Conservation (phyloP, 2,113 vertebrate species). For the Pimephales promelas region DNA sequence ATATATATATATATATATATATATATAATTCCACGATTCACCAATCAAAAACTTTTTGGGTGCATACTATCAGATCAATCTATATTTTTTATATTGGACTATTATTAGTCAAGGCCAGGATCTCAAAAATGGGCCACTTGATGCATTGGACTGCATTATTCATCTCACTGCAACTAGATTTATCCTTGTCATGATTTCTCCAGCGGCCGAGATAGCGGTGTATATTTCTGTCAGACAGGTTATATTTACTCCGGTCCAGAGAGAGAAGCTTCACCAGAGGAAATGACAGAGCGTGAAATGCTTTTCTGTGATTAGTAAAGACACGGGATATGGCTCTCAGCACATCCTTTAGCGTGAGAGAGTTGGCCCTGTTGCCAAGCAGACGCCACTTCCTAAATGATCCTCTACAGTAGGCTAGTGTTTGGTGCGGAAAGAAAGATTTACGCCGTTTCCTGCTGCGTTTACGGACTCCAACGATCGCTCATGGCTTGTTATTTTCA, state of each 20-base stretch:
- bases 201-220: constrained; percentile 28
- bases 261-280: constrained; percentile 50
- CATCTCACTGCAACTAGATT: constrained; percentile 3
- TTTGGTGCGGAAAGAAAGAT: constrained; percentile 15
- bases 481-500: background rate
- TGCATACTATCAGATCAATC: background rate
- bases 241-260: constrained; percentile 50
- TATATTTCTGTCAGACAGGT: constrained; percentile 51
- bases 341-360: constrained; percentile 55
- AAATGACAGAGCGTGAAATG: constrained; percentile 52
- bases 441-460: constrained; percentile 16
- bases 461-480: background rate
- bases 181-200: constrained; percentile 22
- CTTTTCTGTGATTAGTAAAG: constrained; percentile 57
- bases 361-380: constrained; percentile 46
- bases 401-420: constrained; percentile 15
- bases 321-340: constrained; percentile 54
- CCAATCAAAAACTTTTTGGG: background rate
- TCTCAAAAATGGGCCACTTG: background rate
- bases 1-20: too few species aligned
- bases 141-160: constrained; percentile 6
- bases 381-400: constrained; percentile 49
- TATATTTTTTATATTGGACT: too few species aligned
- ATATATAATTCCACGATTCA: background rate
- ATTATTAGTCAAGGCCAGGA: background rate